Conservation (phyloP, 1,140 invertebrate species). For the Caenorhabditis remanei region DNA sequence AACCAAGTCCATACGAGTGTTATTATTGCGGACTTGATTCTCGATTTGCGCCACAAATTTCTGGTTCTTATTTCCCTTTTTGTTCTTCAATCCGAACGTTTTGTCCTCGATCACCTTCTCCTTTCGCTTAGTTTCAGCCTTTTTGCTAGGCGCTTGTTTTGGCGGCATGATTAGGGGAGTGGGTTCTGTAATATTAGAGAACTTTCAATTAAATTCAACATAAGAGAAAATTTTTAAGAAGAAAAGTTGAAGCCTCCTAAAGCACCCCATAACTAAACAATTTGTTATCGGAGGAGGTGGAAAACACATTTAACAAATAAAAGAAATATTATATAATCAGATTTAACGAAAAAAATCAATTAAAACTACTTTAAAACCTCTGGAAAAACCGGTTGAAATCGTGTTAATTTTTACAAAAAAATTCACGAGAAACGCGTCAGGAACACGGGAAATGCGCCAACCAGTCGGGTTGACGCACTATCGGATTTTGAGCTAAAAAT, state of each 20-base stretch:
- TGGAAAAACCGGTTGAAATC: neutral
- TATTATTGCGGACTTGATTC: conserved; percentile 86
- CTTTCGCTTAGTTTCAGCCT: conserved; percentile 75
- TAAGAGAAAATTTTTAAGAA: too few relatives aligned
- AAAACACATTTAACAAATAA: neutral
- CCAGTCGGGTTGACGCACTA: neutral
- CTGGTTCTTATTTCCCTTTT: conserved; percentile 98
- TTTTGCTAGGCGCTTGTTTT: conserved; percentile 71
- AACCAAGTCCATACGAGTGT: conserved; percentile 41
- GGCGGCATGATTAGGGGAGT: conserved; percentile 71
- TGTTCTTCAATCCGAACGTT: conserved; percentile 99
- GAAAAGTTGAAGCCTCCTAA: too few relatives aligned
- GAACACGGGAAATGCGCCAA: neutral
- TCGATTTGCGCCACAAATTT: conserved; percentile 98
- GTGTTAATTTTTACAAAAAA: conserved; percentile 1
- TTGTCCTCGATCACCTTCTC: conserved; percentile 86
- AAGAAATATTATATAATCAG: neutral
- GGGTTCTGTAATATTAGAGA: too few relatives aligned
- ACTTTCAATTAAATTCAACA: too few relatives aligned
- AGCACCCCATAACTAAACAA: too few relatives aligned
- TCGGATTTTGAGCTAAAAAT: neutral
- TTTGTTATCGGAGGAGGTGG: neutral
- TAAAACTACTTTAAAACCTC: neutral
- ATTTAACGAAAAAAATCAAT: neutral
- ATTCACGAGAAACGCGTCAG: conserved; percentile 20